Conservation (phyloP, 1,140 invertebrate species). For the Drosophila pseudoananassae region DNA sequence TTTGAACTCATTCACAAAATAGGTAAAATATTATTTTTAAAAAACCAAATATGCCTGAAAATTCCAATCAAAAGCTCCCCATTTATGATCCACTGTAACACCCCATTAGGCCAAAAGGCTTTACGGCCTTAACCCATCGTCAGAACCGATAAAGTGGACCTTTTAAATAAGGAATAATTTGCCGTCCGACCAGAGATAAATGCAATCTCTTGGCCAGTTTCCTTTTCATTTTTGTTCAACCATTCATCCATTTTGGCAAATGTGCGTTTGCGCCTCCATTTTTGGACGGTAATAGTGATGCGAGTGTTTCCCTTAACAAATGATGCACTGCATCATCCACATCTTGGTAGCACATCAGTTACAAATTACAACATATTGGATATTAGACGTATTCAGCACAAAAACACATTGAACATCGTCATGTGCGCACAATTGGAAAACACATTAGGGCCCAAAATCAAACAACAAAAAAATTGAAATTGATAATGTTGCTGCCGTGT, state of each 20-base stretch:
- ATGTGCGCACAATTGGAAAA: slow-evolving; percentile 71
- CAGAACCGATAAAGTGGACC: slow-evolving; percentile 57
- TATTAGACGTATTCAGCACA: slow-evolving; percentile 23
- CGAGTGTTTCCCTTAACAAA: slow-evolving; percentile 54
- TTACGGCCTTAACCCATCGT: slow-evolving; percentile 31
- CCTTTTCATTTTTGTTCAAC: slow-evolving; percentile 13
- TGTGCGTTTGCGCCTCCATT: slow-evolving; percentile 64
- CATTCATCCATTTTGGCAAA: slow-evolving; percentile 60
- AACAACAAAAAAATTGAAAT: slow-evolving; percentile 72
- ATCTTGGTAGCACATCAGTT: slow-evolving; percentile 47
- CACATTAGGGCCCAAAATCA: slow-evolving; percentile 75
- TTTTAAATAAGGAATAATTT: slow-evolving; percentile 57
- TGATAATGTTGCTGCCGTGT: slow-evolving; percentile 62
- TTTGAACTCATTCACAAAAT: no score
- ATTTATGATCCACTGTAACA: slow-evolving; percentile 35
- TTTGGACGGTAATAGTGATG: slow-evolving; percentile 24
- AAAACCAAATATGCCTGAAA: no score
- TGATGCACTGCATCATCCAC: slow-evolving; percentile 66
- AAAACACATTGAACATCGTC: slow-evolving; percentile 36
- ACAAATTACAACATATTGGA: slow-evolving; percentile 77
- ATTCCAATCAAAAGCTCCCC: not conserved
- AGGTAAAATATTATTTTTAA: no score
- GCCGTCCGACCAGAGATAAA: slow-evolving; percentile 52
- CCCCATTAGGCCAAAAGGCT: slow-evolving; percentile 52
- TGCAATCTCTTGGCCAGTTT: slow-evolving; percentile 37